Conservation (phyloP, 1,140 invertebrate genomes). For the Pygmarrhopalites habei region DNA sequence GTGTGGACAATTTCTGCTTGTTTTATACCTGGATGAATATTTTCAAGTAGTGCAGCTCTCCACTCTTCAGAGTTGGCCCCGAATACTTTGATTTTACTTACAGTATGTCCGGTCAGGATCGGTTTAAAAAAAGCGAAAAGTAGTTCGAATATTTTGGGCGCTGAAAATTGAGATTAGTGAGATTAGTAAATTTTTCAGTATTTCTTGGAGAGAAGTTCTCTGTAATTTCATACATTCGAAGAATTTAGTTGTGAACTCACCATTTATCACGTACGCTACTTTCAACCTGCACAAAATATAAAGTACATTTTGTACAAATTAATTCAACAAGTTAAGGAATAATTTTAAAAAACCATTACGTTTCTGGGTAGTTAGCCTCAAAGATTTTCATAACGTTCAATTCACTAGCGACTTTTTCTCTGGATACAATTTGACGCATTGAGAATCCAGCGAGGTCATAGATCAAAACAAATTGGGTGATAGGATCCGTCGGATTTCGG, state of each 20-base stretch:
- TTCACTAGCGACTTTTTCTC: conserved; percentile 5
- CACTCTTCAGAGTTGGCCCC: conserved; percentile 16
- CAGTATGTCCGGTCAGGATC: conserved; percentile 15
- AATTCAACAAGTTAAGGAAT: too few species aligned
- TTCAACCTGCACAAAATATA: too few species aligned
- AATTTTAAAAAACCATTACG: too few species aligned
- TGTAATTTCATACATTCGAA: neutral
- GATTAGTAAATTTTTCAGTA: neutral
- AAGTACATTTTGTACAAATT: too few species aligned
- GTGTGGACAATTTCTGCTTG: too few species aligned
- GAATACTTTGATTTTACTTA: conserved; percentile 24
- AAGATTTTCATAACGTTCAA: conserved; percentile 1
- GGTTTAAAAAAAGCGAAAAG: conserved; percentile 24
- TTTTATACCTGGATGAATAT: conserved; percentile 11
- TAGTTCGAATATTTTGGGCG: conserved; percentile 20
- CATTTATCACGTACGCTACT: conserved; percentile 20
- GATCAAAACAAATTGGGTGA: conserved; percentile 23
- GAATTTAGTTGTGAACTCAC: neutral
- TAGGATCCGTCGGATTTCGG: neutral
- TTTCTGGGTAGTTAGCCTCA: conserved; percentile 30
- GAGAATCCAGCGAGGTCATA: conserved; percentile 22
- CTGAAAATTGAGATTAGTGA: conserved; percentile 7
- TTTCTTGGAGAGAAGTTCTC: neutral
- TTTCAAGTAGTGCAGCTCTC: conserved; percentile 20
- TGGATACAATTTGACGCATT: conserved; percentile 11